Evolutionary conservation across 2,888 invertebrate genomes (phyloP).

Genomic region (Ornithoptera alexandrae): DNA sequence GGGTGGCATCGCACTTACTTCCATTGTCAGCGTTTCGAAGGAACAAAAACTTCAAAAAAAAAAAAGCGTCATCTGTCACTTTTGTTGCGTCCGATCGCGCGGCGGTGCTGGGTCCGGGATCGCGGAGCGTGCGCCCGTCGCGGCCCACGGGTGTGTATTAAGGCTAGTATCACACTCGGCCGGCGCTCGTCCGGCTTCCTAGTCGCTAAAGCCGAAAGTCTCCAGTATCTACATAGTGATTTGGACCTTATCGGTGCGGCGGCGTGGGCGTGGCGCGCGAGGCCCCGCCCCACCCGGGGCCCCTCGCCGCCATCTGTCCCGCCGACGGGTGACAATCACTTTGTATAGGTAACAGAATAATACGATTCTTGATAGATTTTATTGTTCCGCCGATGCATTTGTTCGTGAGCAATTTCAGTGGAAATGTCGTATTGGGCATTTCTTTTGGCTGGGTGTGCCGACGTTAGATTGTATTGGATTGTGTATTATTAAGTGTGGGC

Average conservation of each 20-base stretch:
- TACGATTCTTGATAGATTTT: conserved; percentile 80
- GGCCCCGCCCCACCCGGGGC: conserved; percentile 59
- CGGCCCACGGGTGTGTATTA: conserved; percentile 69
- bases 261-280: conserved; percentile 60
- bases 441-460: conserved; percentile 29
- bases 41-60: conserved; percentile 41
- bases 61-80: conserved; percentile 37
- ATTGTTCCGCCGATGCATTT: conserved; percentile 75
- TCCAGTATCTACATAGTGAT: conserved; percentile 65
- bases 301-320: conserved; percentile 67
- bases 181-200: conserved; percentile 53
- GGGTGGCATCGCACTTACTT: conserved; percentile 81
- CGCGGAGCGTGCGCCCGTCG: conserved; percentile 67
- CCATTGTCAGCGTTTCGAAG: conserved; percentile 64
- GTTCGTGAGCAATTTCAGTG: conserved; percentile 58
- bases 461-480: conserved; percentile 30
- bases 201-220: conserved; percentile 72
- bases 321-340: conserved; percentile 74
- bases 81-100: conserved; percentile 39
- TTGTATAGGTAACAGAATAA: conserved; percentile 80
- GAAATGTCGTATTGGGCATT: conserved; percentile 36
- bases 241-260: conserved; percentile 70
- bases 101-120: conserved; percentile 27
- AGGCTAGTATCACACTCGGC: conserved; percentile 58
- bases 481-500: conserved; percentile 23